phyloP scores from a whole-genome alignment of 2,113 vertebrate genomes.

The Ornithorhynchus anatinus region DNA sequence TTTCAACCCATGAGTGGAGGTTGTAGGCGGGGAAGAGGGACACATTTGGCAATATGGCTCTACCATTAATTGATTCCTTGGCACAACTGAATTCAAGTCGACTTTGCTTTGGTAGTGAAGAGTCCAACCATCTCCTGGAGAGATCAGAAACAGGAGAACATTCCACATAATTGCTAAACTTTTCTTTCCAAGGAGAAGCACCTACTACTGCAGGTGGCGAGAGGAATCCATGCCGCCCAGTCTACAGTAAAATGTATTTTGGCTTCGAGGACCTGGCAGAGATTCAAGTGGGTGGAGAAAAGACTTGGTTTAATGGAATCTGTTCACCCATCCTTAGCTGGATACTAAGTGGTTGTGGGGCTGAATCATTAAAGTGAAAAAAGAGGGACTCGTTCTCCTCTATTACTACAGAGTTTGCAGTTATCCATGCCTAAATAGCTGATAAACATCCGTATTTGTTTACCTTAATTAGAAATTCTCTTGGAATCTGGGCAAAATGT shows the following conservation, averaged over 20 bases:
- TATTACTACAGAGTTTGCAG: not conserved
- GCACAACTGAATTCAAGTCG: not conserved
- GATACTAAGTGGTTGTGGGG: not conserved
- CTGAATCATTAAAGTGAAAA: not conserved
- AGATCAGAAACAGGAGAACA: too few species aligned
- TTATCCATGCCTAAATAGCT: not conserved
- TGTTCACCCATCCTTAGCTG: not conserved
- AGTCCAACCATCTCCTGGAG: too few species aligned
- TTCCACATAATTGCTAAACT: too few species aligned
- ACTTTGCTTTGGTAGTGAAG: not conserved
- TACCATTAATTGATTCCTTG: too few species aligned
- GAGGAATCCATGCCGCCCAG: not conserved
- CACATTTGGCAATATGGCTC: too few species aligned
- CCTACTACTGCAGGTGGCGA: not conserved
- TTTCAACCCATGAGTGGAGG: too few species aligned
- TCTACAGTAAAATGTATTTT: not conserved
- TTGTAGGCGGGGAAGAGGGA: too few species aligned
- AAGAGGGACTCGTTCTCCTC: not conserved
- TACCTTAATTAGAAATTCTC: too few species aligned
- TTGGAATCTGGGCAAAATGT: too few species aligned
- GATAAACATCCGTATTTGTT: too few species aligned
- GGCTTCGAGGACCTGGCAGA: not conserved
- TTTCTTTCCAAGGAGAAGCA: not conserved
- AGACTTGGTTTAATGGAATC: not conserved
- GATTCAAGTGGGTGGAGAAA: not conserved